These are phyloP conservation scores for Megalops cyprinoides DNA, from an alignment of 2,797 vertebrate genomes.

Conservation along the genomic window DNA sequence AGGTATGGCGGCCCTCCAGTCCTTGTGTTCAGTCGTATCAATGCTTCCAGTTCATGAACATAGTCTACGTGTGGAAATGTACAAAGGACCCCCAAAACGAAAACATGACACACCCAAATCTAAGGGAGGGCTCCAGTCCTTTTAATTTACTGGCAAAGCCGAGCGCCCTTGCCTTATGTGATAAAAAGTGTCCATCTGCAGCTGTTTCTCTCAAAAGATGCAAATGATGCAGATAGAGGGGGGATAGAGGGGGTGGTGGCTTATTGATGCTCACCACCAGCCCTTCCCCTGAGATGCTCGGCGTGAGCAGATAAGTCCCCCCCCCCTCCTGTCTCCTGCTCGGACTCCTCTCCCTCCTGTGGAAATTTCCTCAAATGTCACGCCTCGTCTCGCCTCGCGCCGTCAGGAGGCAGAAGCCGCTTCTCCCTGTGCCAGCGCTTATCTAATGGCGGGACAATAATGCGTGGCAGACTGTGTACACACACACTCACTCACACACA, in stretches of 20 bases:
- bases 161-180: too few relatives aligned
- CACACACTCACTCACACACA: not conserved
- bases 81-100: not conserved
- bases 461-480: not conserved
- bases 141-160: too few relatives aligned
- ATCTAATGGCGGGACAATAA: not conserved
- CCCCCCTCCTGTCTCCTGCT: not conserved
- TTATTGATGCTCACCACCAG: conserved; percentile 21
- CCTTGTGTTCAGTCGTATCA: not conserved
- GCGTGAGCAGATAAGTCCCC: conserved; percentile 20
- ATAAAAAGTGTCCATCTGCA: not conserved
- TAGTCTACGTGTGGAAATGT: not conserved
- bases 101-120: not conserved
- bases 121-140: not conserved
- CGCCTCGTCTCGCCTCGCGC: too few relatives aligned
- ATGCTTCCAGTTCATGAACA: not conserved
- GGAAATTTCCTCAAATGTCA: conserved; percentile 28
- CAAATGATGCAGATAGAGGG: conserved; percentile 17
- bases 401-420: not conserved
- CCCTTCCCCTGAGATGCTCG: not conserved
- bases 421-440: not conserved
- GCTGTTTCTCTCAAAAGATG: conserved; percentile 14
- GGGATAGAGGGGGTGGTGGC: too few relatives aligned
- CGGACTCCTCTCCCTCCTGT: not conserved
- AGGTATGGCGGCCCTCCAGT: not conserved